phyloP scores from a whole-genome alignment of 2,113 vertebrate genomes.

The Bos indicus region DNA sequence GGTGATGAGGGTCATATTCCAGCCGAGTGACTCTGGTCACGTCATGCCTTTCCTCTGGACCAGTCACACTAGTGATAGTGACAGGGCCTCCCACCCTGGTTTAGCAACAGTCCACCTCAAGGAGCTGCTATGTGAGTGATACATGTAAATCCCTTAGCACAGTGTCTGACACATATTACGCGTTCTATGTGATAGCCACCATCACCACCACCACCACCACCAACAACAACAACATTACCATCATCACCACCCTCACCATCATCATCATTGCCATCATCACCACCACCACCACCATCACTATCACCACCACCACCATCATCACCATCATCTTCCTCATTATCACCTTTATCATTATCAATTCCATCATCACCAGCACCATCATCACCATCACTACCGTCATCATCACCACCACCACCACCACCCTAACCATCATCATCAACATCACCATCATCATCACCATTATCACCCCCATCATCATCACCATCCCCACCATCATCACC shows the following conservation, averaged over 20 bases:
- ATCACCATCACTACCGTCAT: too few relatives aligned
- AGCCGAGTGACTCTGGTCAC: not conserved
- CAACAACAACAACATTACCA: rapidly evolving
- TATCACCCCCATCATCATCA: too few relatives aligned
- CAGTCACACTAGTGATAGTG: rapidly evolving
- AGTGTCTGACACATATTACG: rapidly evolving
- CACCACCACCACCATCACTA: not conserved
- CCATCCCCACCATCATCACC: too few relatives aligned
- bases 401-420: rapidly evolving
- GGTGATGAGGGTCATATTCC: rapidly evolving
- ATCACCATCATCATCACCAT: too few relatives aligned
- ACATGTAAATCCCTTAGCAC: rapidly evolving
- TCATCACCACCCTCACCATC: not conserved
- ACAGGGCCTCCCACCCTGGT: rapidly evolving
- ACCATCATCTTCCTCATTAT: not conserved
- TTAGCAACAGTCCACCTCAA: rapidly evolving
- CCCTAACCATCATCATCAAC: too few relatives aligned
- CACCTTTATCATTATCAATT: too few relatives aligned
- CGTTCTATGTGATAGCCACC: rapidly evolving
- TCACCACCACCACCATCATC: too few relatives aligned
- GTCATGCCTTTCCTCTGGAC: not conserved
- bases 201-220: rapidly evolving
- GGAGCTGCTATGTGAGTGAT: rapidly evolving
- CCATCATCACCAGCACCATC: too few relatives aligned
- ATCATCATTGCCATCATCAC: not conserved